Base-by-base conservation (phyloP, 2,888 invertebrate genomes). In the Seira sanloemensis region DNA sequence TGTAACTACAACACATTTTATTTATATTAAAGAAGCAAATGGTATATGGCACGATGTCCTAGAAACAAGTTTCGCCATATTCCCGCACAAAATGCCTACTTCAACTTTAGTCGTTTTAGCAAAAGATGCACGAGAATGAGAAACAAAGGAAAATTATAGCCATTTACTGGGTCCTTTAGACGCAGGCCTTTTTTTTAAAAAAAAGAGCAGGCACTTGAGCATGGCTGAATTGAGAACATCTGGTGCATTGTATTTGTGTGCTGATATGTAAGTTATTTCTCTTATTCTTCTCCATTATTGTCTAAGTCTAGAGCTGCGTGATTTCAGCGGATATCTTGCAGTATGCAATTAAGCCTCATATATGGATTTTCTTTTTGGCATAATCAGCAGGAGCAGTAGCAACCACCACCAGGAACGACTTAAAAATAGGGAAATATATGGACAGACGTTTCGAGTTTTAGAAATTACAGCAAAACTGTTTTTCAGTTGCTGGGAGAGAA, bases 21-120 rank as follows among this genome's bases (percentile, higher is more conserved):
- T 21, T 54, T 37, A 37, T 37, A 37, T 37, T n/a, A n/a, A 37
- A 7, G 4, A 37, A 12, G 37, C 37, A 37, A 12, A 7, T 37
- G 37, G 12, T n/a, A n/a, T n/a, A n/a, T n/a, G n/a, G 37, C 37
- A 37, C 5, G 5, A 37, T 37, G 37, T 37, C 37, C 37, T 62
- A 71, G 71, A 62, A 71, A 78, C 71, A 78, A 72, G 65, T 78
- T 78, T 71, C 65, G 16, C 78, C 71, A 66, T 21, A 18, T 58
- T 58, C 4, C 58, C n/a, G 7, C 16, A 19, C 58, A 58, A 2
- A 58, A 58, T 58, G 5, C 4, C 58, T 9, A 58, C 18, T 19
- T 66, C 19, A 19, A 66, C 19, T 66, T 18, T 18, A 66, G 58
- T 58, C 21, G 18, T 66, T 66, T 9, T 66, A n/a, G 18, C 21